Evolutionary conservation across 2,888 invertebrate genomes (phyloP), one percentile per base, ranked within the genome.

Genomic region (Cheilosia soror): DNA sequence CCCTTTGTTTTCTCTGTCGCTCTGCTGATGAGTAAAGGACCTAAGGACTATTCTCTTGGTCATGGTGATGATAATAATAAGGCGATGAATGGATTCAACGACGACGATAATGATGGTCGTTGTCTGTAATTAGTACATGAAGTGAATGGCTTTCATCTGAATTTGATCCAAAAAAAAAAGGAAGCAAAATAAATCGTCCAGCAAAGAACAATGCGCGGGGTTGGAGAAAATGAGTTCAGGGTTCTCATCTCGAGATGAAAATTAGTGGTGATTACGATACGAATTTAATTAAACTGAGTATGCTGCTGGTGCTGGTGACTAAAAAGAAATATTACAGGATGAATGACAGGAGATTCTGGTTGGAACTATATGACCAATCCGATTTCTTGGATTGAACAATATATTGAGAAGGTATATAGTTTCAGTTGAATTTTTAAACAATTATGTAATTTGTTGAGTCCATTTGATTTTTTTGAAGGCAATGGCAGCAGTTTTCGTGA

Each of bases 51-150:
- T 47, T 13, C 57, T 49, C 53, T 31, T 68, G 73, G 73, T 57
- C 78, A 73, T 83, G 73, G 57, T 69, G 71, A 72, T 58, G 69
- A 68, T 73, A 65, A 66, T 78, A 29, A 80, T 60, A 44, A 62
- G 51, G 40, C 27, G 47, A n/a, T 47, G 47, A 78, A 47, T 71
- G 65, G 55, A 75, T 69, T 37, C 73, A 73, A 31, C 9, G 53
- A 66, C 29, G 62, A 60, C 40, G 55, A 71, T 80, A 69, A 63
- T 80, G 83, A 79, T 66, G 75, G 79, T 75, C 80, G 75, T 80
- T 84, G 84, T 85, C 63, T 72, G 75, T 85, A 84, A 84, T 84
- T 80, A 80, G 71, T 76, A 72, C 71, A 76, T 72, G 55, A 80
- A 80, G 66, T 75, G 80, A 85, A 80, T 80, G 80, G 80, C 60